Base-by-base conservation (phyloP, 2,888 invertebrate species). In the Bellardia bayeri region DNA sequence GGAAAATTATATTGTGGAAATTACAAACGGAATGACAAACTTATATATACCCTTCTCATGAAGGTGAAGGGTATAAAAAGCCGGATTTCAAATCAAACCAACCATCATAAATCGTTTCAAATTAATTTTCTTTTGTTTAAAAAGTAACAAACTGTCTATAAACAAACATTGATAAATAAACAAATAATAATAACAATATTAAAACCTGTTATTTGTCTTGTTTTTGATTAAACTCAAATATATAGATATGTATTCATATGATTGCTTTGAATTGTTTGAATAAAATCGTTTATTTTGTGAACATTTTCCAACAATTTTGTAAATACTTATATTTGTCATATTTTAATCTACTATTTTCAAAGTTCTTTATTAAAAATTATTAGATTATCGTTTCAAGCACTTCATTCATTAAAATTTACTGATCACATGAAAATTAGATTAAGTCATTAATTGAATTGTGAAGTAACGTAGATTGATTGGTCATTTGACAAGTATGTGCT, bases 1-100 rank as follows among this genome's bases (percentile, higher is more conserved):
- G n/a, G n/a, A n/a, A n/a, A n/a, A n/a, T n/a, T n/a, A n/a, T n/a
- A n/a, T n/a, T n/a, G n/a, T n/a, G n/a, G n/a, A n/a, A n/a, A n/a
- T n/a, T n/a, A n/a, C n/a, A n/a, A n/a, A n/a, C n/a, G n/a, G n/a
- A n/a, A n/a, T n/a, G n/a, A n/a, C n/a, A n/a, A n/a, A n/a, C n/a
- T n/a, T n/a, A n/a, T n/a, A n/a, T n/a, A n/a, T n/a, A n/a, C n/a
- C n/a, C n/a, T n/a, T n/a, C n/a, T n/a, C n/a, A n/a, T n/a, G n/a
- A n/a, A n/a, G n/a, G n/a, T n/a, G n/a, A n/a, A n/a, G n/a, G n/a
- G n/a, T n/a, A n/a, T n/a, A n/a, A 56, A 56, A 56, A 56, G 56
- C 56, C 56, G 56, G 56, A 23, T 56, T 56, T 56, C 9, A 56
- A 56, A 56, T 56, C 14, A 54, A 54, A n/a, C 51, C 13, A 51